Conservation (phyloP, 2,797 vertebrate species). For the Garrulus glandarius region DNA sequence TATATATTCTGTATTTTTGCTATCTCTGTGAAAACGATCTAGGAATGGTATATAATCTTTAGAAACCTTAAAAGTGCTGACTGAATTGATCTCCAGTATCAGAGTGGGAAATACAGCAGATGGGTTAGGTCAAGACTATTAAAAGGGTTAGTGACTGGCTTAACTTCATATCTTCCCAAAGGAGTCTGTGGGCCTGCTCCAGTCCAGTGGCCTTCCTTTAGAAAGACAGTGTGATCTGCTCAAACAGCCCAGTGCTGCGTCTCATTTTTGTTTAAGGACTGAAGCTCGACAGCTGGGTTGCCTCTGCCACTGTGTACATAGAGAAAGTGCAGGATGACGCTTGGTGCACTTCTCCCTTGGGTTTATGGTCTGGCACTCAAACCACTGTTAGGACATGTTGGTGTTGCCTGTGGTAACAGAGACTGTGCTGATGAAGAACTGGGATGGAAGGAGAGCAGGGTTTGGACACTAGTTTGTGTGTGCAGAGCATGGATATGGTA, state of each 20-base stretch:
- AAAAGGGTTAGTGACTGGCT: not conserved
- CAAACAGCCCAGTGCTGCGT: not conserved
- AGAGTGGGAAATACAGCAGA: not conserved
- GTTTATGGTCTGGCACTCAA: not conserved
- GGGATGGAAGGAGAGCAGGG: not conserved
- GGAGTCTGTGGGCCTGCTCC: not conserved
- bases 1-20: not conserved
- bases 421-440: not conserved
- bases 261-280: not conserved
- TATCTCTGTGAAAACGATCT: not conserved
- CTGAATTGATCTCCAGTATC: not conserved
- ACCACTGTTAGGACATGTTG: not conserved
- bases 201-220: not conserved
- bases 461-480: not conserved
- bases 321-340: not conserved
- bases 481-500: not conserved
- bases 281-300: not conserved
- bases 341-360: not conserved
- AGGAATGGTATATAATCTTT: not conserved
- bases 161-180: not conserved
- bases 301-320: not conserved
- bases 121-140: not conserved
- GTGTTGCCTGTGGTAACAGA: not conserved
- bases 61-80: not conserved
- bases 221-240: not conserved